Base-by-base conservation (phyloP, 2,888 invertebrate species). In the Alcis repandata region DNA sequence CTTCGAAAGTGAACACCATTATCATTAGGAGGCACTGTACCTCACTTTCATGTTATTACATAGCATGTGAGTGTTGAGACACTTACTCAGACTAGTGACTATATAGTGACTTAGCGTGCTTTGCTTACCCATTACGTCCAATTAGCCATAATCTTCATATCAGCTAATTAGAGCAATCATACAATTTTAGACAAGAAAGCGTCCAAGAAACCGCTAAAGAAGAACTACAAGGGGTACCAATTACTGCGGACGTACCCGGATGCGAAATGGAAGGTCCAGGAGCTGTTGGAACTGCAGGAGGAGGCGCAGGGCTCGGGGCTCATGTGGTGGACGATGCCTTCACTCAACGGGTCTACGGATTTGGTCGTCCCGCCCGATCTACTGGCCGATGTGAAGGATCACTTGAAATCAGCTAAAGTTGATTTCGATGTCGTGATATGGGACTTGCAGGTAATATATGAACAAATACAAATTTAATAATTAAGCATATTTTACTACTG, bases 291-390 rank as follows among this genome's bases (percentile, higher is more conserved):
- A 36, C 78, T 94, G 46, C 87, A 91, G 64, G 94, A 94, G 45
- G 94, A 94, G 11, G 91, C 91, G 0, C 89, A 91, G 49, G 93
- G 92, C 0, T 93, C 93, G 0, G 94, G 91, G 0, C 53, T 94
- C 10, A 92, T 90, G 91, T 94, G 94, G 94, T 94, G 94, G 94
- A 90, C 93, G 0, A 67, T 84, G 19, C 94, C 94, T 0, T 89
- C 93, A 0, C 77, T 93, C 6, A 93, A 93, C 59, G 88, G 94
- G 6, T 91, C 95, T 6, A 95, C 95, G 0, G 97, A 97, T 79
- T 89, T 97, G 4, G 94, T 97, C 53, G 95, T 97, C 11, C 95
- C 97, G 0, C 96, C 97, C 1, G 94, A 95, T 66, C 91, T 96
- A 60, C 86, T 95, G 2, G 81, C 80, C 2, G 95, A 95, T 59